Conservation (phyloP, 2,888 invertebrate genomes). For the Polietes domitor region DNA sequence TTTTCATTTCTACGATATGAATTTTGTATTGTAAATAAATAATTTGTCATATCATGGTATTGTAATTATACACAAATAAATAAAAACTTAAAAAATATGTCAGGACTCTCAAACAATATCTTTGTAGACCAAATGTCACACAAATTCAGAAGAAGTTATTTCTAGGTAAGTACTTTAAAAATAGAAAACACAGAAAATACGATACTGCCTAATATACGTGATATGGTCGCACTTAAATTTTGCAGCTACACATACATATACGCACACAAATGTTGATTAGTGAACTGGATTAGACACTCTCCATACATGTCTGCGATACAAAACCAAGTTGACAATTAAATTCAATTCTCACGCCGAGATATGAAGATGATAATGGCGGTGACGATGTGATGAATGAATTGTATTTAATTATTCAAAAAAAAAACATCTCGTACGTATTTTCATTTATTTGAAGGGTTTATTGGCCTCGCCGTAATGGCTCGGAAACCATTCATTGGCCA, state of each 20-base stretch:
- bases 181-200: no score
- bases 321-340: slow-evolving; percentile 61
- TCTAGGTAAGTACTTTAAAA: no score
- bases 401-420: slow-evolving; percentile 53
- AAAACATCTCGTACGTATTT: slow-evolving; percentile 22
- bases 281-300: not conserved
- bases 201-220: no score
- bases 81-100: no score
- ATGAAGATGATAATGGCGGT: slow-evolving; percentile 42
- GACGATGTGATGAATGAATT: slow-evolving; percentile 45
- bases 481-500: not conserved
- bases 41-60: no score
- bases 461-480: slow-evolving; percentile 34
- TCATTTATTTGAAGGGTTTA: slow-evolving; percentile 45
- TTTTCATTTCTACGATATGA: no score
- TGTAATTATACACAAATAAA: no score
- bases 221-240: no score
- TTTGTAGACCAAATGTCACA: no score
- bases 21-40: no score
- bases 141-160: no score
- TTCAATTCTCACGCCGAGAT: slow-evolving; percentile 62
- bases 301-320: not conserved
- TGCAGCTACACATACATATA: not conserved
- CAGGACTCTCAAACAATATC: no score
- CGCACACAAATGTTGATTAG: not conserved